Base-by-base conservation (phyloP, 2,888 invertebrate species). In the Andricus quercusramuli region DNA sequence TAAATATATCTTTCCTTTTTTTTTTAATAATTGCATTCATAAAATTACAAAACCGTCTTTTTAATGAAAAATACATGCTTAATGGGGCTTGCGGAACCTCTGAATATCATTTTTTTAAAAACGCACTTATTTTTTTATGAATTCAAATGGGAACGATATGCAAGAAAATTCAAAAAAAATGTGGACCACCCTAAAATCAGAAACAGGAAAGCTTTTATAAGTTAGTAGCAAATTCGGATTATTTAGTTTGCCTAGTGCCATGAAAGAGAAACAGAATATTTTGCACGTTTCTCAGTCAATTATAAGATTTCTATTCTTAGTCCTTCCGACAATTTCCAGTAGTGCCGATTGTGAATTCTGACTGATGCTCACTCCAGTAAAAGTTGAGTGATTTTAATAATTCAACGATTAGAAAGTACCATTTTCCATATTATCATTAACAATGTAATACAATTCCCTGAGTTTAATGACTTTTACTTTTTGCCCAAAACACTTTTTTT, bases 291-390 rank as follows among this genome's bases (percentile, higher is more conserved):
- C 41, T 56, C n/a, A n/a, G 29, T 74, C 25, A 56, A 74, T 56
- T 32, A 74, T 32, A 37, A 74, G 13, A 74, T 74, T 70, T 70
- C 51, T 51, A 70, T 70, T 51, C 70, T 70, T 47, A 15, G 11
- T 70, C 15, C 9, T 70, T 66, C 29, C 32, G 51, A 8, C 8
- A 51, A 32, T 20, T 70, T 29, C 22, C 29, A 32, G 51, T 32
- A 70, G 37, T 44, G 62, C 62, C 62, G 62, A n/a, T 62, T 62
- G n/a, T 25, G 22, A 62, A 22, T 25, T 62, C 11, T 51, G 2
- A 51, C n/a, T 51, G 62, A 11, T 62, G 22, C 25, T 22, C 11
- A 25, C 62, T 62, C 3, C 11, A 62, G 22, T 13, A n/a, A 62
- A 62, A 22, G 11, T 25, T 13, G 25, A 25, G 62, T 13, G 4